These are phyloP conservation scores for Dysdera silvatica DNA, from an alignment of 1,140 invertebrate species.

Conservation along the genomic window DNA sequence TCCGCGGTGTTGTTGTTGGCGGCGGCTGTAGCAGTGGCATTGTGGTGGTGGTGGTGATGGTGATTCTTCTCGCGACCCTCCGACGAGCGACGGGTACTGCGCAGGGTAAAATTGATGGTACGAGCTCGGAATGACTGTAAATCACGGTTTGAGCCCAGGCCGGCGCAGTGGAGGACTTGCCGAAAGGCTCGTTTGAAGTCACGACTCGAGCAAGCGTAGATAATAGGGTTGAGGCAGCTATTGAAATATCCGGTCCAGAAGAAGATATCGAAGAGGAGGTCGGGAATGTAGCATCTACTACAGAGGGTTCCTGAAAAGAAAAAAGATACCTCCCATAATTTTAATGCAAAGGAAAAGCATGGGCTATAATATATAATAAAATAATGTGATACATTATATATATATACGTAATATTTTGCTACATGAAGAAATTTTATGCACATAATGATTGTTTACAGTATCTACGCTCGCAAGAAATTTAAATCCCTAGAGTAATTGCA, in stretches of 20 bases:
- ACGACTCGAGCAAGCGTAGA: conserved; percentile 55
- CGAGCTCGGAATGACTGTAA: conserved; percentile 20
- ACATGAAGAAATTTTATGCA: too few species aligned
- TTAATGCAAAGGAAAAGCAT: background rate
- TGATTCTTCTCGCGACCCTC: too few species aligned
- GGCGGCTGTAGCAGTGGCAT: too few species aligned
- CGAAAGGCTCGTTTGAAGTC: conserved; percentile 53
- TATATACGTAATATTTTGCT: background rate
- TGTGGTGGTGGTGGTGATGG: too few species aligned
- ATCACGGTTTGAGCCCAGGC: conserved; percentile 15
- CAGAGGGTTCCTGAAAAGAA: conserved; percentile 47
- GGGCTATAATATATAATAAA: background rate
- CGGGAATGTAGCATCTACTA: conserved; percentile 43
- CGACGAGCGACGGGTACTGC: conserved; percentile 9
- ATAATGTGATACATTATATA: background rate
- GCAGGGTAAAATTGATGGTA: conserved; percentile 29
- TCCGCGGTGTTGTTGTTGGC: background rate
- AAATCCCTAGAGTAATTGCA: too few species aligned
- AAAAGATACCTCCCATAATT: background rate
- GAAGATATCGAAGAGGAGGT: conserved; percentile 49
- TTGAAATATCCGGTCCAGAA: conserved; percentile 66
- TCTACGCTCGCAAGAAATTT: too few species aligned
- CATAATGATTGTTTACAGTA: too few species aligned
- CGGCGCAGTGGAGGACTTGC: conserved; percentile 41
- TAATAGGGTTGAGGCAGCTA: conserved; percentile 62